Evolutionary conservation across 2,888 invertebrate species (phyloP).

Genomic region (Chromoteleia sp.): DNA sequence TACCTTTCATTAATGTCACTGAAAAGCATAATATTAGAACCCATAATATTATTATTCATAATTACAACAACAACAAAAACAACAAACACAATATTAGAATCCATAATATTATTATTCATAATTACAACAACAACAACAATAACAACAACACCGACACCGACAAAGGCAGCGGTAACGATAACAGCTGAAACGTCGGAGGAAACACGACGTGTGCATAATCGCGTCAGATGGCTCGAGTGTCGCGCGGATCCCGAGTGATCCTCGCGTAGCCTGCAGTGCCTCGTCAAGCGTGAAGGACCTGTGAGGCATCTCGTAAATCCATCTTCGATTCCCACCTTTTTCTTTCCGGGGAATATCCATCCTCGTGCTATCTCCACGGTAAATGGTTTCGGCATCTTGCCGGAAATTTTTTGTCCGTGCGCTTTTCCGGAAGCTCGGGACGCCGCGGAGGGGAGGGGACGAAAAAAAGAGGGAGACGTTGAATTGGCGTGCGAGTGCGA

Average conservation of each 20-base stretch:
- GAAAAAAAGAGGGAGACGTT: background rate
- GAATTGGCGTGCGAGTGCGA: constrained; percentile 37
- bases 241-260: constrained; percentile 45
- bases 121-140: background rate
- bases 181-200: constrained; percentile 4
- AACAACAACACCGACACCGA: too few species aligned
- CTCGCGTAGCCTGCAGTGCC: constrained; percentile 37
- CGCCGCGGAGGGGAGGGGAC: background rate
- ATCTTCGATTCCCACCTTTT: constrained; percentile 62
- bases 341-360: constrained; percentile 22
- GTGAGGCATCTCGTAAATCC: constrained; percentile 61
- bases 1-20: too few species aligned
- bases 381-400: constrained; percentile 29
- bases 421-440: constrained; percentile 1
- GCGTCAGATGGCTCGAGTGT: constrained; percentile 46
- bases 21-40: too few species aligned
- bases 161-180: too few species aligned
- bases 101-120: constrained; percentile 5
- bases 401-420: constrained; percentile 28
- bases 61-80: background rate
- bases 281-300: constrained; percentile 61
- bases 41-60: constrained; percentile 5
- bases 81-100: too few species aligned
- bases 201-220: constrained; percentile 51
- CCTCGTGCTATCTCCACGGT: constrained; percentile 20